These are phyloP conservation scores for Camptogramma bilineatum DNA, from an alignment of 2,888 invertebrate genomes.

Conservation along the genomic window DNA sequence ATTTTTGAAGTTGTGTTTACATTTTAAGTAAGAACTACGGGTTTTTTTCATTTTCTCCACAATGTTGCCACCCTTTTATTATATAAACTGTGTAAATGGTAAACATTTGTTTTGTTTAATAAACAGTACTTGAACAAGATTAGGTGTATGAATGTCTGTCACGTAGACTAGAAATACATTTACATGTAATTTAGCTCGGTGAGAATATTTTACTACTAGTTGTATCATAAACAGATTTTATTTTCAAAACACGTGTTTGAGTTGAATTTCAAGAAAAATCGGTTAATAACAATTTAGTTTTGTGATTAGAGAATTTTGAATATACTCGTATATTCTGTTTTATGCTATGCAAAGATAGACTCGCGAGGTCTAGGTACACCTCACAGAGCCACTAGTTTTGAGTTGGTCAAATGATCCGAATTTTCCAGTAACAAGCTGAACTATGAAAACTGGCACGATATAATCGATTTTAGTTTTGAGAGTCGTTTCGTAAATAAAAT, in stretches of 20 bases:
- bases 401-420: too few species aligned
- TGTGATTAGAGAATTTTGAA: too few species aligned
- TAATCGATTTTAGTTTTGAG: too few species aligned
- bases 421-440: too few species aligned
- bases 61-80: neutral
- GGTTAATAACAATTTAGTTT: too few species aligned
- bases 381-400: too few species aligned
- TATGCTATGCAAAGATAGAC: too few species aligned
- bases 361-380: too few species aligned
- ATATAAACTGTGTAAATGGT: neutral
- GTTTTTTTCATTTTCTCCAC: neutral
- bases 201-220: constrained; percentile 20
- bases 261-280: constrained; percentile 17
- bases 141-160: constrained; percentile 21
- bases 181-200: constrained; percentile 22
- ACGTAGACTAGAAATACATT: constrained; percentile 31
- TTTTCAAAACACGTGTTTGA: constrained; percentile 26
- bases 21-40: neutral
- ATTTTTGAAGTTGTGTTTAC: neutral
- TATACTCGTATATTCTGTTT: too few species aligned
- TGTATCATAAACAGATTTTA: constrained; percentile 18
- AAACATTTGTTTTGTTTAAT: constrained; percentile 15
- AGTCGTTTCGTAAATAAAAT: neutral
- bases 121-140: constrained; percentile 4
- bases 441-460: too few species aligned